These are phyloP conservation scores for Alosa sapidissima DNA, from an alignment of 2,797 vertebrate species.

Conservation along the genomic window DNA sequence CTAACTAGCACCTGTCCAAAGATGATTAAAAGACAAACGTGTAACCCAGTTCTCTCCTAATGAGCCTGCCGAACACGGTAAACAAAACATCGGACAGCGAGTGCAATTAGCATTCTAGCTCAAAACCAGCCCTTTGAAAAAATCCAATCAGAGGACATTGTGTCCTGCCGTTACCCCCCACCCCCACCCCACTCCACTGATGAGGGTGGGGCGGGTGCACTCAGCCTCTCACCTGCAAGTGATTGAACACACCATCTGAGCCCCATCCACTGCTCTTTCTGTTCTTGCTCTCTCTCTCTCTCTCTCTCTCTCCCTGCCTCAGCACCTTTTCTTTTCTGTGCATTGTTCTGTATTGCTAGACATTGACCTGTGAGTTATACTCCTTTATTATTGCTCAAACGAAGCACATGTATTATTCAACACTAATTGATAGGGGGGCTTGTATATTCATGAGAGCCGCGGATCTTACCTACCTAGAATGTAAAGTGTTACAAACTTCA, in stretches of 20 bases:
- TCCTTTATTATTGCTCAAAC: constrained; percentile 39
- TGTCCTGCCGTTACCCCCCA: neutral
- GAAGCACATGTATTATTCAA: constrained; percentile 49
- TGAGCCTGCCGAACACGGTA: constrained; percentile 17
- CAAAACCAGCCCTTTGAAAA: constrained; percentile 7
- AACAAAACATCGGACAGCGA: constrained; percentile 14
- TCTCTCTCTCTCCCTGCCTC: neutral
- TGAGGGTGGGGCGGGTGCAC: neutral
- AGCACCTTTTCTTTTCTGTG: neutral
- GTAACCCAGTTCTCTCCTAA: constrained; percentile 22
- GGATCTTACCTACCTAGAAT: constrained; percentile 44
- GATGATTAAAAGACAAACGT: constrained; percentile 22
- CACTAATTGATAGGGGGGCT: constrained; percentile 47
- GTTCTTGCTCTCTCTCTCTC: neutral
- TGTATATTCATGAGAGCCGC: constrained; percentile 45
- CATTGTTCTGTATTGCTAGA: constrained; percentile 34
- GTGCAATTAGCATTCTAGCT: constrained; percentile 5
- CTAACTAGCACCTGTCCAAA: constrained; percentile 8
- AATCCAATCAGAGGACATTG: constrained; percentile 17
- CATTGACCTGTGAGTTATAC: constrained; percentile 29
- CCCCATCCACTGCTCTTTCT: constrained; percentile 4
- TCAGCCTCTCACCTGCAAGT: constrained; percentile 22
- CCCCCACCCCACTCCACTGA: neutral
- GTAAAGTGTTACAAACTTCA: constrained; percentile 52
- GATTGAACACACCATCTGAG: constrained; percentile 29